Conservation (phyloP, 2,797 vertebrate genomes). For the Myotis pilosus region DNA sequence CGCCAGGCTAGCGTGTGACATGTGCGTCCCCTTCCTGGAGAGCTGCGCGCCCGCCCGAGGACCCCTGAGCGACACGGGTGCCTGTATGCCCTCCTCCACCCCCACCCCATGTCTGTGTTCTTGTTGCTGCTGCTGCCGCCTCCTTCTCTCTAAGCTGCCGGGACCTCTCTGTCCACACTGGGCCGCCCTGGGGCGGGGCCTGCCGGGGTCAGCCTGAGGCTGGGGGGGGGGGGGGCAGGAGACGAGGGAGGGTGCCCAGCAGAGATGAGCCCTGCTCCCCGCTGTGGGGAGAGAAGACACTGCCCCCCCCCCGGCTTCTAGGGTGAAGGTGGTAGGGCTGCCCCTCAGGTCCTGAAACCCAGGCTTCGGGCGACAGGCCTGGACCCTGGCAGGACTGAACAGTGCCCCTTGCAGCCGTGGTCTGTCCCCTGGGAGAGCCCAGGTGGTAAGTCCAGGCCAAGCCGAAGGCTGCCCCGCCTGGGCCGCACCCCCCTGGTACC, state of each 20-base stretch:
- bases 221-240: not conserved
- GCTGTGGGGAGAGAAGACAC: not conserved
- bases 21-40: conserved; percentile 76
- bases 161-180: conserved; percentile 44
- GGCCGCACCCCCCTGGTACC: not conserved
- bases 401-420: conserved; percentile 69
- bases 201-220: not conserved
- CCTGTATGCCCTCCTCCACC: conserved; percentile 70
- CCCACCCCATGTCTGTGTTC: conserved; percentile 33
- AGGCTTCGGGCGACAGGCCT: not conserved
- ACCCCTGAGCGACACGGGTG: conserved; percentile 76
- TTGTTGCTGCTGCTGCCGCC: not conserved
- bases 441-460: not conserved
- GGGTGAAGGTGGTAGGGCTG: not conserved
- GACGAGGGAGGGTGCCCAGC: not conserved
- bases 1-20: conserved; percentile 64
- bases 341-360: not conserved
- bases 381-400: conserved; percentile 61
- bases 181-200: not conserved
- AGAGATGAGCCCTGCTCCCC: not conserved
- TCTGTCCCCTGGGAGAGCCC: conserved; percentile 57
- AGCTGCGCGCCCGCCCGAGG: conserved; percentile 74
- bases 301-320: not conserved
- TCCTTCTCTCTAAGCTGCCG: conserved; percentile 49
- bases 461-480: conserved; percentile 13